Evolutionary conservation across 2,797 vertebrate species (phyloP), one percentile per base, ranked within the genome.

Genomic region (Orientallactaga sibirica): DNA sequence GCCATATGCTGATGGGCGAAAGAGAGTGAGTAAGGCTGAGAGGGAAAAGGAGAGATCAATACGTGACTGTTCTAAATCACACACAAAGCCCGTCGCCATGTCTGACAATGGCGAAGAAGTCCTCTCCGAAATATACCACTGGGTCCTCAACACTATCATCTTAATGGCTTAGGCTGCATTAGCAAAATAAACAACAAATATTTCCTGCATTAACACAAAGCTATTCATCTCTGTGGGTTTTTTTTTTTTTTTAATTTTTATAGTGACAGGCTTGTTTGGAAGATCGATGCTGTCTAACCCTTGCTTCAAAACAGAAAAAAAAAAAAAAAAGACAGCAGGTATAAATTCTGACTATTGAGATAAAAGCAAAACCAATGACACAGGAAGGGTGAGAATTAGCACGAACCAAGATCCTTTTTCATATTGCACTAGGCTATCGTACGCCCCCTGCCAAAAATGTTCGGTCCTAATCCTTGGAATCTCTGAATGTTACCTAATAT

Each of bases 171-270:
- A 76, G 73, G 58, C 4, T 83, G 7, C 79, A 70, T 96, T 90
- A 95, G 64, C 81, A 74, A 90, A 95, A 94, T 33, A 84, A 94
- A 71, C 81, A 82, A 68, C 73, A 86, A 81, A 64, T 83, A 75
- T 96, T 96, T 96, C 92, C 83, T 86, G 70, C 73, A 93, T 92
- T 94, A 92, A 55, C 70, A 88, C 68, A 77, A 93, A 92, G 74
- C 55, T 86, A 95, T 93, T 94, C 62, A 92, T 89, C 92, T 96
- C 86, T 81, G 58, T 91, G 43, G 37, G 61, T 24, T 78, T 87
- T 62, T 89, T 58, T 48, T 88, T 95, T 96, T 41, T 79, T 64
- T 43, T 84, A 33, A n/a, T 88, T 95, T 96, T 73, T 68, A 64
- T 55, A 84, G 41, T 81, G 74, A 89, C 66, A 92, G n/a, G 16